Evolutionary conservation across 2,113 vertebrate species (phyloP).

Genomic region (Aythya baeri): DNA sequence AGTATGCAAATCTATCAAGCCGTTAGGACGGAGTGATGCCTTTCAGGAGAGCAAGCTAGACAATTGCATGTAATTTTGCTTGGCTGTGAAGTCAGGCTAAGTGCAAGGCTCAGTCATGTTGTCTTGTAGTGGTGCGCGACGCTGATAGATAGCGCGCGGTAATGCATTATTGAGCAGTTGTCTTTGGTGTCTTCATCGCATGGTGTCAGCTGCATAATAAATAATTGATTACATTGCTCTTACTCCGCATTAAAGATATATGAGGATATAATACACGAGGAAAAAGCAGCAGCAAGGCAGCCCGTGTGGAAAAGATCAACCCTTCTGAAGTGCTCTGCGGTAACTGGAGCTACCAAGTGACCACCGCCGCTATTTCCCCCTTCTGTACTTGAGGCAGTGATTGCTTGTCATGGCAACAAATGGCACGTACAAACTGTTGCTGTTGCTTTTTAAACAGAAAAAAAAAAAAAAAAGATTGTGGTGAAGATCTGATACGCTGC

Average conservation of each 20-base stretch:
- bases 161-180: slow-evolving; percentile 68
- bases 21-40: not conserved
- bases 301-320: not conserved
- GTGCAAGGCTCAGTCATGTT: slow-evolving; percentile 36
- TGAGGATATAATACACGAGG: slow-evolving; percentile 52
- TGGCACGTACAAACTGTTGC: not conserved
- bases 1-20: slow-evolving; percentile 46
- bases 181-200: slow-evolving; percentile 61
- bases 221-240: slow-evolving; percentile 69
- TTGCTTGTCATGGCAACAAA: slow-evolving; percentile 65
- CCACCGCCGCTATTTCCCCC: not conserved
- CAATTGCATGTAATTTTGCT: slow-evolving; percentile 36
- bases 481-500: not conserved
- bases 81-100: slow-evolving; percentile 58
- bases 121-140: not conserved
- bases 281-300: slow-evolving; percentile 24
- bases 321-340: rapidly evolving
- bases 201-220: slow-evolving; percentile 58
- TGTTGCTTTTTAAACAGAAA: slow-evolving; percentile 27
- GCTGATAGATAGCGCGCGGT: not conserved
- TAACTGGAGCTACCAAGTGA: not conserved
- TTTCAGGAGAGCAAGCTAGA: slow-evolving; percentile 27
- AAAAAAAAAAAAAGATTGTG: not conserved
- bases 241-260: slow-evolving; percentile 67
- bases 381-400: not conserved